Evolutionary conservation across 1,140 invertebrate genomes (phyloP), one percentile per base, ranked within the genome.

Genomic region (Magallana angulata): DNA sequence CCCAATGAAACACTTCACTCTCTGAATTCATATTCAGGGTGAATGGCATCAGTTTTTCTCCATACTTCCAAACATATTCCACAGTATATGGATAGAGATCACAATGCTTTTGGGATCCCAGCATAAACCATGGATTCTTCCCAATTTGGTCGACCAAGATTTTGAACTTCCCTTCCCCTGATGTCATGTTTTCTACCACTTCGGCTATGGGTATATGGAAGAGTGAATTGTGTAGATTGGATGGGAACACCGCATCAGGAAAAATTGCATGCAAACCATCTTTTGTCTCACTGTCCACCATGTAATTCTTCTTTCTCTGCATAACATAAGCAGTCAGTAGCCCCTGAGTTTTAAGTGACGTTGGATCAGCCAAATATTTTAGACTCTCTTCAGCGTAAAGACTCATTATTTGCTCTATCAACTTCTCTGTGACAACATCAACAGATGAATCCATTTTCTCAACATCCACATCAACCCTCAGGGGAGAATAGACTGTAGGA

Each of bases 31-130:
- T 30, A 30, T 30, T 71, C 18, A 71, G 9, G 1, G 68, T 71
- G 36, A 30, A 30, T 71, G 68, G 68, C 18, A 11, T 18, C 36
- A 71, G 36, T 30, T 24, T 6, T 71, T 71, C 18, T 2, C 18
- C 68, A 71, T 71, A 71, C 68, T 71, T 71, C n/a, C n/a, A 71
- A 71, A 71, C 24, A 71, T 71, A 71, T 1, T 71, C 18, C 18
- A 71, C 68, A 71, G 68, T 36, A 7, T 71, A 71, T 30, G 68
- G 68, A 24, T 71, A 30, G 7, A 71, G 68, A 71, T 71, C 68
- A 71, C 68, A 71, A 1, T 71, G 68, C 12, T 71, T 71, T 11
- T 71, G 68, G 36, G 68, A 71, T 7, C 68, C 68, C 24, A 71
- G 24, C 68, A 71, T 71, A 24, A 71, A 71, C 68, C 68, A 71